These are phyloP conservation scores for Trimorus sp. DNA, from an alignment of 2,888 invertebrate genomes.

Conservation along the genomic window DNA sequence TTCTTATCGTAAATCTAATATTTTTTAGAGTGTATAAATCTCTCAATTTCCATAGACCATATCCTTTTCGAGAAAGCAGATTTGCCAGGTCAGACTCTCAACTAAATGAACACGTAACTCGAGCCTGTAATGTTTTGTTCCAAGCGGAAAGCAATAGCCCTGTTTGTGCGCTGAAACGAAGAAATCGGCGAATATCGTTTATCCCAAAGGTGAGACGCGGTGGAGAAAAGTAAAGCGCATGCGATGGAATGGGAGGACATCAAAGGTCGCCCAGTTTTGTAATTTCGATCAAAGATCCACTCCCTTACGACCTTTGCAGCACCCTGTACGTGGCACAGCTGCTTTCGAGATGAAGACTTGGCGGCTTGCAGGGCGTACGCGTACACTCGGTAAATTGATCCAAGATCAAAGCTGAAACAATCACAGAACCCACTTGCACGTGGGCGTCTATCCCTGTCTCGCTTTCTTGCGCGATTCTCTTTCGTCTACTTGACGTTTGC, in stretches of 20 bases:
- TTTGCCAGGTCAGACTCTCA: conserved; percentile 2
- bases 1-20: no score
- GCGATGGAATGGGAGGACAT: conserved; percentile 49
- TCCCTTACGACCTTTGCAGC: conserved; percentile 59
- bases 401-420: conserved; percentile 82
- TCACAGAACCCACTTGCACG: conserved; percentile 78
- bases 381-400: conserved; percentile 81
- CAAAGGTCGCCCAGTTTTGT: conserved; percentile 64
- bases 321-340: conserved; percentile 54
- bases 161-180: conserved; percentile 37
- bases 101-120: conserved; percentile 36
- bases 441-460: conserved; percentile 46
- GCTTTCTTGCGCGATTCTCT: conserved; percentile 56
- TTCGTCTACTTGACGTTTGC: conserved; percentile 57
- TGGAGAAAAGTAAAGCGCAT: conserved; percentile 46
- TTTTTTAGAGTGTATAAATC: no score
- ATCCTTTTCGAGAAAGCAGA: neutral
- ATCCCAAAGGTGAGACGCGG: conserved; percentile 46
- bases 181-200: conserved; percentile 53
- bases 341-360: conserved; percentile 71
- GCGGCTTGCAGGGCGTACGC: conserved; percentile 72
- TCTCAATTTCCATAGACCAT: neutral
- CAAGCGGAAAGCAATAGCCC: conserved; percentile 46
- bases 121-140: conserved; percentile 24
- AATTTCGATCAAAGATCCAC: conserved; percentile 65